Base-by-base conservation (phyloP, 2,797 vertebrate genomes). In the Fistularia tabacaria region DNA sequence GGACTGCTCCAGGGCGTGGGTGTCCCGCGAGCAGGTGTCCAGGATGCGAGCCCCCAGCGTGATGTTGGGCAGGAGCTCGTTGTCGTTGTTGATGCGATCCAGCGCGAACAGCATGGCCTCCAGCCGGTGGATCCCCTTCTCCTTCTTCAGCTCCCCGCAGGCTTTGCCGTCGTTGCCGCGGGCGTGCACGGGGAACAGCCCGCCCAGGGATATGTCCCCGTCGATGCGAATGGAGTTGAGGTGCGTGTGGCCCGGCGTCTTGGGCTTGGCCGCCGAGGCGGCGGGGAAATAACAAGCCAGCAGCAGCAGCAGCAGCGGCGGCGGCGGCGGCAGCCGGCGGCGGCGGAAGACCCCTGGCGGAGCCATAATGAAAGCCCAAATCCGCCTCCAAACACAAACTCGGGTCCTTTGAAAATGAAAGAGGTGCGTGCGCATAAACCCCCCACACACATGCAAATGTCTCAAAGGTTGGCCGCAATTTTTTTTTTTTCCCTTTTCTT, bases 21-120 rank as follows among this genome's bases (percentile, higher is more conserved):
- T 98, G 85, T 98, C 96, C 76, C 96, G 81, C 8, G 96, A 97
- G 87, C 96, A 98, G 8, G 95, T 98, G 89, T 98, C 95, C 82
- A 98, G 88, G 80, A 98, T 94, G 62, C 95, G 93, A 7, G 95
- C 95, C 0, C 95, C 95, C 86, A 98, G 87, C 9, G 95, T 96
- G 90, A 98, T 95, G 81, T 97, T 98, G 66, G 95, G 95, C 71
- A 98, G 92, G 87, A 98, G 92, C 73, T 95, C 94, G 0, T 92
- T 91, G 89, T 97, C 95, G 1, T 96, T 96, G 89, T 98, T 98
- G 85, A 98, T 97, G 46, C 94, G 93, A 64, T 98, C 96, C 87
- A 98, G 82, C 10, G 96, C 96, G 3, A 96, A 98, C 6, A 98
- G 85, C 96, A 98, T 98, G 77, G 95, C 96, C 90, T 98, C 96